Conservation (phyloP, 2,113 vertebrate species). For the Fregata magnificens region DNA sequence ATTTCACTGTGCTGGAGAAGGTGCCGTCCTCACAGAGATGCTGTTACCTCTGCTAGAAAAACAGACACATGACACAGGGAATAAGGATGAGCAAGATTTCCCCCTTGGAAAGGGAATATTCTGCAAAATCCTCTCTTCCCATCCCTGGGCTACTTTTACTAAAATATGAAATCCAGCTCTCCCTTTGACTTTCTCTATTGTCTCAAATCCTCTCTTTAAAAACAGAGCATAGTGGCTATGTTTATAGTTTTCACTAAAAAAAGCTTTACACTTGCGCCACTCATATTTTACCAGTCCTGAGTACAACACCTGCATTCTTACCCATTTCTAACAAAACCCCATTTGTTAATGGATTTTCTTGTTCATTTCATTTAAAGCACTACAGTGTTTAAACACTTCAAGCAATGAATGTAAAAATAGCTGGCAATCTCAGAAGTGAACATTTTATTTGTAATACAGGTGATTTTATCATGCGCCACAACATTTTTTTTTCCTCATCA, state of each 20-base stretch:
- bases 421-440: constrained; percentile 38
- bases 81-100: neutral
- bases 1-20: neutral
- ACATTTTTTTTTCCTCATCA: constrained; percentile 42
- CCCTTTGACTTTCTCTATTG: neutral
- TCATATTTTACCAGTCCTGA: neutral
- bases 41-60: neutral
- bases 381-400: constrained; percentile 41
- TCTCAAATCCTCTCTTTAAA: neutral
- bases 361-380: constrained; percentile 50
- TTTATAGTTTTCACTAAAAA: neutral
- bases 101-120: neutral
- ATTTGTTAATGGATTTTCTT: constrained; percentile 56
- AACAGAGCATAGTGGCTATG: neutral
- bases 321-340: neutral
- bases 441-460: constrained; percentile 58
- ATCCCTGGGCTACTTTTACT: neutral
- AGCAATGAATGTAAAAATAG: constrained; percentile 50
- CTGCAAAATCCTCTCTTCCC: neutral
- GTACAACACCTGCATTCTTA: neutral
- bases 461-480: constrained; percentile 43
- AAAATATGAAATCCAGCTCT: neutral
- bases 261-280: neutral
- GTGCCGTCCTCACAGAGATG: neutral
- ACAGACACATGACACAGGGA: neutral